phyloP scores from a whole-genome alignment of 2,113 vertebrate genomes.

The Hypanus sabinus region DNA sequence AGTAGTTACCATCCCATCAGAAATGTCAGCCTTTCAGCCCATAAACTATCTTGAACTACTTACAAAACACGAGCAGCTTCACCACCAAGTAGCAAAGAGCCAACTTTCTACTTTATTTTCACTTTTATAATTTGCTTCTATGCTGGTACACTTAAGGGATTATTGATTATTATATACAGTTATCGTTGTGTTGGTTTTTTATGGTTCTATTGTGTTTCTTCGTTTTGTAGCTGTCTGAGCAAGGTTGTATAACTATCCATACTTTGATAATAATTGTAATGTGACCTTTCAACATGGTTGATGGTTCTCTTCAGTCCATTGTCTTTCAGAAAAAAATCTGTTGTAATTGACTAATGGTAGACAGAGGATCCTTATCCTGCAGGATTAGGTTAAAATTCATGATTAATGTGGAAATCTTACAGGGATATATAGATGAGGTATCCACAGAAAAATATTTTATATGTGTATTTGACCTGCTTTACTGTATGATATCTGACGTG shows the following conservation, averaged over 20 bases:
- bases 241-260: too few species aligned
- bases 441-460: not conserved
- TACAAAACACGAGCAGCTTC: not conserved
- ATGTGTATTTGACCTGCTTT: too few species aligned
- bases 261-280: too few species aligned
- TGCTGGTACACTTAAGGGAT: not conserved
- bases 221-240: too few species aligned
- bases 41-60: not conserved
- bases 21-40: not conserved
- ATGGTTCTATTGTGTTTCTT: too few species aligned
- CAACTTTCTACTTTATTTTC: not conserved
- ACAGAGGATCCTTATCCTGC: not conserved
- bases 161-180: not conserved
- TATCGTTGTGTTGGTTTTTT: too few species aligned
- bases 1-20: not conserved
- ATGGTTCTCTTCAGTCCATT: not conserved
- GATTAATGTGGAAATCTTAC: not conserved
- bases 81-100: not conserved
- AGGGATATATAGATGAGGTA: not conserved
- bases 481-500: too few species aligned
- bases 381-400: not conserved
- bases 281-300: too few species aligned
- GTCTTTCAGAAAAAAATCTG: not conserved
- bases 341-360: not conserved
- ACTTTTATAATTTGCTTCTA: not conserved